Base-by-base conservation (phyloP, 2,888 invertebrate genomes). In the Tetranychus truncatus region DNA sequence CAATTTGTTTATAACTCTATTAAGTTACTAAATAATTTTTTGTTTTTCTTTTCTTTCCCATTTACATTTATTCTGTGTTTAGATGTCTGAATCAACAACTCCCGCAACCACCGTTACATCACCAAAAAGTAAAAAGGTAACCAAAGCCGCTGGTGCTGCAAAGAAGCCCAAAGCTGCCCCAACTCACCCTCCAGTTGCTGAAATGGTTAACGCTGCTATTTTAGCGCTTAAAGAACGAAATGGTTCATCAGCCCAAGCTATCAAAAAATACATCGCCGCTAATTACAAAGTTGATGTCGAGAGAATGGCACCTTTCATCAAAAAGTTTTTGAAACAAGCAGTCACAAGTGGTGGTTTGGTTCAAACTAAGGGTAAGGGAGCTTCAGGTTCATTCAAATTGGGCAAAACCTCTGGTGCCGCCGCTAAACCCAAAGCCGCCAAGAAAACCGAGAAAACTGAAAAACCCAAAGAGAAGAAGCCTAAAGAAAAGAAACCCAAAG, bases 221-320 rank as follows among this genome's bases (percentile, higher is more conserved):
- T 76, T 76, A 18, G 77, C 75, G 6, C 76, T 82, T 72, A 81
- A 80, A 75, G 82, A 83, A 79, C 84, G 86, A 45, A 85, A 85
- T 74, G 88, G 88, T 45, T 88, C 87, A 0, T 87, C 87, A 1
- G 79, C 83, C 5, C 81, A 81, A 72, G 86, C 86, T 1, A 88
- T 88, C 81, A 88, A 87, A 81, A 88, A 88, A 80, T 88, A 86
- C 81, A 85, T 89, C 73, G 82, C 84, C 11, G 82, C 84, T 44
- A 86, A 85, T 76, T 87, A 88, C 84, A 86, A 86, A 76, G 45
- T 44, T 72, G 87, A 79, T 66, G 77, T 76, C 3, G 79, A 79
- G 20, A 77, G 76, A 69, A 11, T 79, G 72, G 75, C 84, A 88
- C 0, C 84, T 91, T 76, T 89, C 91, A 88, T 88, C 79, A 86